These are phyloP conservation scores for Apodemus speciosus DNA, from an alignment of 2,113 vertebrate species.

Conservation along the genomic window DNA sequence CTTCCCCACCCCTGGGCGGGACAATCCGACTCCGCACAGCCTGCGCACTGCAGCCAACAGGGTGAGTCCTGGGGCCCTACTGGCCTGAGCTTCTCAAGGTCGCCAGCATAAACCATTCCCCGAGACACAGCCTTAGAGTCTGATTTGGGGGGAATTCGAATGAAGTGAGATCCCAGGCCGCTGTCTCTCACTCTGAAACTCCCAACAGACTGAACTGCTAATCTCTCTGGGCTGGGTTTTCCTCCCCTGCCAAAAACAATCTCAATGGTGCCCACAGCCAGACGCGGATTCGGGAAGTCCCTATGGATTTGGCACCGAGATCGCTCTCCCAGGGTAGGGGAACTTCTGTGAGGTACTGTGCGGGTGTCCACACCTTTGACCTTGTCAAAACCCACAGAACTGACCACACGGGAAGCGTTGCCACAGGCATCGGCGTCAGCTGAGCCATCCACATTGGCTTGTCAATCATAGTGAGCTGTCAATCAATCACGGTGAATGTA, in stretches of 20 bases:
- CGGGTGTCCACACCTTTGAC: neutral
- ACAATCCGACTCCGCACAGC: neutral
- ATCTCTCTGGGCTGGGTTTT: neutral
- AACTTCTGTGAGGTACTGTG: neutral
- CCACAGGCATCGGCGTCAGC: neutral
- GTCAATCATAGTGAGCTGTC: neutral
- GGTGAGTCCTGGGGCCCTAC: neutral
- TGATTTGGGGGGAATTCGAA: neutral
- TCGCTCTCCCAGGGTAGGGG: neutral
- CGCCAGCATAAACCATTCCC: neutral
- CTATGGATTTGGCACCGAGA: neutral
- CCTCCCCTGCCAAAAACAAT: neutral
- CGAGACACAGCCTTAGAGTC: neutral
- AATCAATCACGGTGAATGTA: accelerated
- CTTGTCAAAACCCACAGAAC: neutral
- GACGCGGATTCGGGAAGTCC: neutral
- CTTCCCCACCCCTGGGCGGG: neutral
- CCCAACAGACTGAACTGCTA: neutral
- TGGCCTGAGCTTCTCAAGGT: neutral
- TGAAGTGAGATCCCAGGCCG: neutral
- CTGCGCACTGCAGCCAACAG: neutral
- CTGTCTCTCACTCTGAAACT: neutral
- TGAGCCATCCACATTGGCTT: neutral
- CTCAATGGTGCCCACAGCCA: neutral
- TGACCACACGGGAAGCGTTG: neutral